Conservation (phyloP, 1,140 invertebrate genomes). For the Eumaeus atala region DNA sequence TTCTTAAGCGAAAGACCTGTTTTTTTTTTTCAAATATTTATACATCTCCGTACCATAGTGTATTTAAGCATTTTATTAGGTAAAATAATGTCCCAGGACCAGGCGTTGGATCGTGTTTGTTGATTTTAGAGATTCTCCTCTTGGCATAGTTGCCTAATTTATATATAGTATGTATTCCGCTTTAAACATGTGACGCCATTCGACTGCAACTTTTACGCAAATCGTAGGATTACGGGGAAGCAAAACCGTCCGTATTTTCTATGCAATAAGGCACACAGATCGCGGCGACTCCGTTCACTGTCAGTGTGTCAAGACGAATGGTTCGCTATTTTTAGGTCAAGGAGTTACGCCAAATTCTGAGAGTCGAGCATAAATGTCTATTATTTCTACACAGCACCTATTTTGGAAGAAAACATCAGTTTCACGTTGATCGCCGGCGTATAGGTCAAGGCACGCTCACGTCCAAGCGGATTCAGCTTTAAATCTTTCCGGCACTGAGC, state of each 20-base stretch:
- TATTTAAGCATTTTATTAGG: too few species aligned
- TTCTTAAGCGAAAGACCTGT: too few species aligned
- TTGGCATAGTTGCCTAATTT: too few species aligned
- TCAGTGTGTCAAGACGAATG: conserved; percentile 38
- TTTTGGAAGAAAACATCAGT: background rate
- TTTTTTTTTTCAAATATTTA: too few species aligned
- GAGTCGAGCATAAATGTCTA: conserved; percentile 17
- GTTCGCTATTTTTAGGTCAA: conserved; percentile 65
- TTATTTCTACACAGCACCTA: background rate
- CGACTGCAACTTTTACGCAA: conserved; percentile 1
- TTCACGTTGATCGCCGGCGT: background rate
- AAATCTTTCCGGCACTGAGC: too few species aligned
- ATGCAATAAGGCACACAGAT: conserved; percentile 14
- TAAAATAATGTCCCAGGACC: too few species aligned
- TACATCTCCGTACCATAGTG: too few species aligned
- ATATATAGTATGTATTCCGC: background rate
- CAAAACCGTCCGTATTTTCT: conserved; percentile 24
- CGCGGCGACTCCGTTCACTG: conserved; percentile 15
- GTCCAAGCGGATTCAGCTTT: too few species aligned
- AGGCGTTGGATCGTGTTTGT: too few species aligned
- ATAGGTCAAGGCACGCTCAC: too few species aligned
- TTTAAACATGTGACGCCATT: background rate
- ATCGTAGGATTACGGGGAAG: background rate
- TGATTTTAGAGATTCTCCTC: too few species aligned
- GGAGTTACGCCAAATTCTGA: conserved; percentile 37